Conservation (phyloP, 2,797 vertebrate species). For the Thunnus albacares region DNA sequence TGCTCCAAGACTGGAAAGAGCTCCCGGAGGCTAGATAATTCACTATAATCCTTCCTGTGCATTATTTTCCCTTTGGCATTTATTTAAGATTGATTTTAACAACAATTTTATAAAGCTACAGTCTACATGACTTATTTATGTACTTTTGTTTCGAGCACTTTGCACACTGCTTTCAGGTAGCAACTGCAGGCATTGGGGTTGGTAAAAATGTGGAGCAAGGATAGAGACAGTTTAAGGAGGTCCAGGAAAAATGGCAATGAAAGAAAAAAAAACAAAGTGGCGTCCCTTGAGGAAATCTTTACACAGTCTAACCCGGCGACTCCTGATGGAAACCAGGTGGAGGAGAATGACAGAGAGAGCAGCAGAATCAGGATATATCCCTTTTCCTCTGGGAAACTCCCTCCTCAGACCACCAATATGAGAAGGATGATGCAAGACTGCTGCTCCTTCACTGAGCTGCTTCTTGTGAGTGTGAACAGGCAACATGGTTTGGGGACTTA, state of each 20-base stretch:
- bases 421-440: constrained; percentile 61
- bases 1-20: background rate
- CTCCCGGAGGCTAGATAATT: background rate
- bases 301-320: constrained; percentile 20
- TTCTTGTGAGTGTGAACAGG: constrained; percentile 5
- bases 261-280: constrained; percentile 12
- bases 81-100: background rate
- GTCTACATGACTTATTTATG: background rate
- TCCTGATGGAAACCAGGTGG: constrained; percentile 86
- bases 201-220: background rate
- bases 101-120: background rate
- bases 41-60: background rate
- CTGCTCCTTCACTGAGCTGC: constrained; percentile 10
- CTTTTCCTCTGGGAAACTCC: constrained; percentile 72
- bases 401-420: constrained; percentile 53
- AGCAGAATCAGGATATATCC: constrained; percentile 70
- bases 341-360: constrained; percentile 57
- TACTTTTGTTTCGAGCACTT: background rate
- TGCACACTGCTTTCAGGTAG: too few relatives aligned
- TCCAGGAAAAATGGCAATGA: background rate
- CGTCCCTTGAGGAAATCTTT: constrained; percentile 48
- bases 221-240: constrained; percentile 15
- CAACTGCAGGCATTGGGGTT: background rate
- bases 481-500: background rate
- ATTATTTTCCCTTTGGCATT: background rate